Evolutionary conservation across 2,113 vertebrate species (phyloP).

Genomic region (Desmodus rotundus): DNA sequence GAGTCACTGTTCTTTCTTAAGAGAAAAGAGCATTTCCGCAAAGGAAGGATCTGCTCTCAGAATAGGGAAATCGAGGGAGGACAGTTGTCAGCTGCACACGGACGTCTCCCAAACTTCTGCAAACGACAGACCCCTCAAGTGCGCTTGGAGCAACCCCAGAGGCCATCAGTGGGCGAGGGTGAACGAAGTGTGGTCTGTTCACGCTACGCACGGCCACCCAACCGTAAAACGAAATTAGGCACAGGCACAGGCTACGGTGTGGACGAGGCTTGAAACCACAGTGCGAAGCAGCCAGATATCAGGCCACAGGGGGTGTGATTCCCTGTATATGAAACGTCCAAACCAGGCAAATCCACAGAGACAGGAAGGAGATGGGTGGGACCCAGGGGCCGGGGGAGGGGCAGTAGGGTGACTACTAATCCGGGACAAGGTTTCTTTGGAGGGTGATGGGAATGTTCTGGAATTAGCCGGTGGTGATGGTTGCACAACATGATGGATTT

Average conservation of each 20-base stretch:
- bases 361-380: background rate
- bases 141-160: background rate
- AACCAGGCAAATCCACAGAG: background rate
- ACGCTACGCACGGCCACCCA: fast-evolving
- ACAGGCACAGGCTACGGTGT: fast-evolving
- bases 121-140: background rate
- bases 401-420: no score
- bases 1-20: background rate
- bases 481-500: no score
- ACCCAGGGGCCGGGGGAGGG: background rate
- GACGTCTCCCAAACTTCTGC: background rate
- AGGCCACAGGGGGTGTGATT: fast-evolving
- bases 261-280: background rate
- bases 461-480: no score
- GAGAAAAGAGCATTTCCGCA: background rate
- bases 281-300: background rate
- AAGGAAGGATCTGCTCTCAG: background rate
- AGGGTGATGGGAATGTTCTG: background rate
- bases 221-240: fast-evolving
- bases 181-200: no score
- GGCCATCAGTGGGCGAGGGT: background rate
- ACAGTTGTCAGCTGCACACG: background rate
- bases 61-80: background rate
- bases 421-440: background rate
- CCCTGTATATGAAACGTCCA: fast-evolving